These are phyloP conservation scores for Podotricha telesiphe DNA, from an alignment of 2,888 invertebrate genomes.

Conservation along the genomic window DNA sequence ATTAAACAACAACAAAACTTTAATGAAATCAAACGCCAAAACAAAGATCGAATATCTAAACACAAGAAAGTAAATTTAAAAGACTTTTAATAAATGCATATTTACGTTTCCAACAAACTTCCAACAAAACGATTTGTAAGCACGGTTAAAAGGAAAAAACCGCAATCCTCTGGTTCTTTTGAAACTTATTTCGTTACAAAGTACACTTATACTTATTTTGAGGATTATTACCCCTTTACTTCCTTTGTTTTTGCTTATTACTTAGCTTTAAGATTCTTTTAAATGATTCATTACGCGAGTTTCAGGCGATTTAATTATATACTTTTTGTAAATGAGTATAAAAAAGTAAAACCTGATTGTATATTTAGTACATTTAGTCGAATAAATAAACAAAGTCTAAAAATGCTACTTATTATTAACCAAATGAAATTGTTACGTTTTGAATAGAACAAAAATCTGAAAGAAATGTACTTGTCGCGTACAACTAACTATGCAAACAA, in stretches of 20 bases:
- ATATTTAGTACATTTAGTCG: too few relatives aligned
- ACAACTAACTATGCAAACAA: too few relatives aligned
- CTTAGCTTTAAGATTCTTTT: conserved; percentile 40
- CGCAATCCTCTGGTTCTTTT: conserved; percentile 67
- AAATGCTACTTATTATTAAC: too few relatives aligned
- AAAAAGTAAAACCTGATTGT: too few relatives aligned
- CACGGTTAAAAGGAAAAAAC: conserved; percentile 57
- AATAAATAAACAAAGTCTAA: too few relatives aligned
- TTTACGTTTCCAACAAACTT: conserved; percentile 37
- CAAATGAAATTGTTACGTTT: too few relatives aligned
- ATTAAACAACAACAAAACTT: too few relatives aligned
- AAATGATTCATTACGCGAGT: conserved; percentile 32
- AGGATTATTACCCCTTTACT: conserved; percentile 60
- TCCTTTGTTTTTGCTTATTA: conserved; percentile 50
- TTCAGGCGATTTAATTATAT: conserved; percentile 1
- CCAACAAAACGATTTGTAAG: conserved; percentile 41
- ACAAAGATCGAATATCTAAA: background rate
- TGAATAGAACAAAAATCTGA: too few relatives aligned
- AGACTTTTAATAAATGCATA: conserved; percentile 28
- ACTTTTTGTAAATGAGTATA: background rate
- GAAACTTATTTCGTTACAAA: conserved; percentile 62
- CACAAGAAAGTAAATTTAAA: conserved; percentile 3
- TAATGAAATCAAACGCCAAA: background rate
- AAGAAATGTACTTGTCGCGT: too few relatives aligned
- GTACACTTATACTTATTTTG: conserved; percentile 54